These are phyloP conservation scores for Podiceps cristatus DNA, from an alignment of 2,113 vertebrate genomes.

Conservation along the genomic window DNA sequence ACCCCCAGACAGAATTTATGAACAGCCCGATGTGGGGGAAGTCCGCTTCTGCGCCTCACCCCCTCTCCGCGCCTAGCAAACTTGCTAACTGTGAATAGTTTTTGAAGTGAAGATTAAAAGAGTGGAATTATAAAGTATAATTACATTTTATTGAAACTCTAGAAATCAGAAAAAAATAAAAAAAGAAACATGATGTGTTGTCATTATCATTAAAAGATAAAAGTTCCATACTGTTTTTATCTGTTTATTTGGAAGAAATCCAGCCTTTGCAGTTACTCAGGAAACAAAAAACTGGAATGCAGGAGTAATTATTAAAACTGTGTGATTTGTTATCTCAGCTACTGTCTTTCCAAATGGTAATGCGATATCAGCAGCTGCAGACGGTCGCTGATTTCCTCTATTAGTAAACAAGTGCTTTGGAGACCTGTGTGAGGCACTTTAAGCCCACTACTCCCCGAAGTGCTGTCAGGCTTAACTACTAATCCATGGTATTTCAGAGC, in stretches of 20 bases:
- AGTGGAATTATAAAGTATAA: slow-evolving; percentile 86
- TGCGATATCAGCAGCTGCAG: slow-evolving; percentile 89
- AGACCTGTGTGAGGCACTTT: slow-evolving; percentile 89
- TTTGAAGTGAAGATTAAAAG: slow-evolving; percentile 85
- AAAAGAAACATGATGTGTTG: slow-evolving; percentile 85
- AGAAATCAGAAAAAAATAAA: slow-evolving; percentile 82
- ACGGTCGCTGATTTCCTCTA: slow-evolving; percentile 83
- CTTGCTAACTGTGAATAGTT: slow-evolving; percentile 78
- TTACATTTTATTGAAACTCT: slow-evolving; percentile 85
- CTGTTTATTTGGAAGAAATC: slow-evolving; percentile 87
- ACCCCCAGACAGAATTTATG: slow-evolving; percentile 71
- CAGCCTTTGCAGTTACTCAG: slow-evolving; percentile 84
- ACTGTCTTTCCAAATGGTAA: slow-evolving; percentile 90
- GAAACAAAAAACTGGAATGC: slow-evolving; percentile 84
- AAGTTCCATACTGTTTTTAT: slow-evolving; percentile 90
- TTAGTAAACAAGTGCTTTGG: slow-evolving; percentile 91
- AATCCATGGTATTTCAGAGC: slow-evolving; percentile 91
- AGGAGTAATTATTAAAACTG: slow-evolving; percentile 90
- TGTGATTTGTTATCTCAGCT: slow-evolving; percentile 88
- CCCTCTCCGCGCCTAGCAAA: slow-evolving; percentile 62
- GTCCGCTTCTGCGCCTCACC: slow-evolving; percentile 34
- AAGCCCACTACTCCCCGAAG: slow-evolving; percentile 88
- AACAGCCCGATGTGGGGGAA: slow-evolving; percentile 55
- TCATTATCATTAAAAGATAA: slow-evolving; percentile 89
- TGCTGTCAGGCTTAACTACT: slow-evolving; percentile 90